phyloP scores from a whole-genome alignment of 2,113 vertebrate genomes.

The Melanerpes aurifrons region DNA sequence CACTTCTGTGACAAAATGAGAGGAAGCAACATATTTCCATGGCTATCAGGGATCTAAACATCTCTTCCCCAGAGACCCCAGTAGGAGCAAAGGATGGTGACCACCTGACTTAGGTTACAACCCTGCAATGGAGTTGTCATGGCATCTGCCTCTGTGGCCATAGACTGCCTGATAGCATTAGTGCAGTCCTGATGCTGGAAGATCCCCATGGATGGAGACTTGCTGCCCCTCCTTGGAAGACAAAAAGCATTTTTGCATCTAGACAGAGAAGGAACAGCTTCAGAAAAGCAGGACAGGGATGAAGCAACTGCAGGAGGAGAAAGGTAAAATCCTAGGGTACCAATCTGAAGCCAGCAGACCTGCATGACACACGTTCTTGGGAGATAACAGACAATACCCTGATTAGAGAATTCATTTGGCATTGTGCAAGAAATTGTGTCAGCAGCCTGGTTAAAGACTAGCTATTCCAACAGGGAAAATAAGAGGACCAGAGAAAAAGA shows the following conservation, averaged over 20 bases:
- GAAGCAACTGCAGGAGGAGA: not conserved
- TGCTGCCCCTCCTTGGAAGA: not conserved
- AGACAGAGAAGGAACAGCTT: not conserved
- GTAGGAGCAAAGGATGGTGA: not conserved
- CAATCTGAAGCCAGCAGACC: not conserved
- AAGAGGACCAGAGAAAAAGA: not conserved
- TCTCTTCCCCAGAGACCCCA: not conserved
- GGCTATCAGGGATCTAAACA: not conserved
- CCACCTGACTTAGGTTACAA: not conserved
- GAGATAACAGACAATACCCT: constrained; percentile 25
- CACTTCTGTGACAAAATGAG: not conserved
- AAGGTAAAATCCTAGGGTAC: not conserved
- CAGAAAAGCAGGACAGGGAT: not conserved
- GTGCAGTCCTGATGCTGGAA: not conserved
- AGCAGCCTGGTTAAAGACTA: not conserved
- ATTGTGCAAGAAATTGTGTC: not conserved
- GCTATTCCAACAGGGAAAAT: not conserved
- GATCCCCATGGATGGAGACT: not conserved
- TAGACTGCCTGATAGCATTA: not conserved
- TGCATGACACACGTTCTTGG: not conserved
- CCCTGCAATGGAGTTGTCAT: not conserved
- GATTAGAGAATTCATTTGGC: not conserved
- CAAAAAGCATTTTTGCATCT: not conserved
- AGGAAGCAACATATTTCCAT: not conserved
- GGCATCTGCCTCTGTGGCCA: not conserved